These are phyloP conservation scores for Brienomyrus longianalis DNA, from an alignment of 2,113 vertebrate genomes.

Conservation along the genomic window DNA sequence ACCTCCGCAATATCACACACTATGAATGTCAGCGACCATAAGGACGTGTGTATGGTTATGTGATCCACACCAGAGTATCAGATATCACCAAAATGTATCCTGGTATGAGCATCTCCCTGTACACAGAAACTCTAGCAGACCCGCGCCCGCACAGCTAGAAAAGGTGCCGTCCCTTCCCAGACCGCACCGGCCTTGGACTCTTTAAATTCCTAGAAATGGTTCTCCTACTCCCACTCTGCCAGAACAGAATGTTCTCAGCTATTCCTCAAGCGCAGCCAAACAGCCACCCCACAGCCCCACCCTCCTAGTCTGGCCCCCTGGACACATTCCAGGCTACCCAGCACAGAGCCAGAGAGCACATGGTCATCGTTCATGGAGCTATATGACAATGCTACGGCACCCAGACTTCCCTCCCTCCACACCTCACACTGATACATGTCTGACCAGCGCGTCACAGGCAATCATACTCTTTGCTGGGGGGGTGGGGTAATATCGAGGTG, in stretches of 20 bases:
- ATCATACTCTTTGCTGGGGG: not conserved
- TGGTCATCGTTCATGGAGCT: not conserved
- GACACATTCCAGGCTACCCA: conserved; percentile 13
- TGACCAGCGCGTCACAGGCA: not conserved
- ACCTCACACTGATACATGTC: not conserved
- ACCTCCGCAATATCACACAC: not conserved
- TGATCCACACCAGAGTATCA: not conserved
- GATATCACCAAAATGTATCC: not conserved
- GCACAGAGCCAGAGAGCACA: not conserved
- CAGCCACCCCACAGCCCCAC: conserved; percentile 30
- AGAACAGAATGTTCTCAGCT: conserved; percentile 55
- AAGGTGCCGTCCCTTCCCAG: not conserved
- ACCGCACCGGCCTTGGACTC: not conserved
- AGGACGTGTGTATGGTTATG: not conserved
- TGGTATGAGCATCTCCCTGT: not conserved
- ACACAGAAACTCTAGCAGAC: not conserved
- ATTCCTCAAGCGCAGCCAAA: conserved; percentile 46
- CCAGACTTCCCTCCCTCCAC: not conserved
- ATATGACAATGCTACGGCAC: not conserved
- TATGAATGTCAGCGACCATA: not conserved
- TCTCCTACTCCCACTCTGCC: conserved; percentile 15
- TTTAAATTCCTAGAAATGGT: conserved; percentile 16
- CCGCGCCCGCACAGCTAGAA: not conserved
- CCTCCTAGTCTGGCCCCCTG: conserved; percentile 15
- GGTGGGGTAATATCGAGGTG: not conserved